phyloP scores from a whole-genome alignment of 2,113 vertebrate genomes.

The Setophaga kirtlandii region DNA sequence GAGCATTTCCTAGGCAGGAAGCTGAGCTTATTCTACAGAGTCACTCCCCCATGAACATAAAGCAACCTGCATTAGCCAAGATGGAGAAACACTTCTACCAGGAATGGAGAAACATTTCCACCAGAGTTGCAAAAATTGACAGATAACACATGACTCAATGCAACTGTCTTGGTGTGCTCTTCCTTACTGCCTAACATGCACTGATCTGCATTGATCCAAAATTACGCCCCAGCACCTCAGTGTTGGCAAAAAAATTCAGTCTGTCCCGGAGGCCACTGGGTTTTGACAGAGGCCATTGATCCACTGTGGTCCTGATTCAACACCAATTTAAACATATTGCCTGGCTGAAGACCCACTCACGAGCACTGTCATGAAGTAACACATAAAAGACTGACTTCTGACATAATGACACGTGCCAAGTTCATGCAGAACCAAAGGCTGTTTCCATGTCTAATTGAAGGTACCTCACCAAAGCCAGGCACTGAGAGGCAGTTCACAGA shows the following conservation, averaged over 20 bases:
- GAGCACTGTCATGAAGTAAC: not conserved
- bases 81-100: not conserved
- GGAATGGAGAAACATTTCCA: not conserved
- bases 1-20: not conserved
- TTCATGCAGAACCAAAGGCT: not conserved
- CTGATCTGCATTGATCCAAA: not conserved
- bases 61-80: not conserved
- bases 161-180: not conserved
- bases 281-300: not conserved
- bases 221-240: not conserved
- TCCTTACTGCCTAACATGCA: not conserved
- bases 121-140: not conserved
- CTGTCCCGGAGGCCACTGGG: not conserved
- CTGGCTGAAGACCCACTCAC: not conserved
- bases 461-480: not conserved
- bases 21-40: not conserved
- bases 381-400: not conserved
- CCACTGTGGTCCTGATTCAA: not conserved
- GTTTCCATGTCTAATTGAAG: not conserved
- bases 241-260: not conserved
- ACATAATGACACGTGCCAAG: not conserved
- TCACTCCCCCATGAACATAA: not conserved
- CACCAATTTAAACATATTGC: not conserved
- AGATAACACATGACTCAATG: fast-evolving
- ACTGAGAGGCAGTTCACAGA: not conserved